A percentile compares a stretch with the other conserved stretches of the same genome.
Evolutionary conservation across 2,113 vertebrate genomes (phyloP).

Genomic region (Benitochromis conjunctus): DNA sequence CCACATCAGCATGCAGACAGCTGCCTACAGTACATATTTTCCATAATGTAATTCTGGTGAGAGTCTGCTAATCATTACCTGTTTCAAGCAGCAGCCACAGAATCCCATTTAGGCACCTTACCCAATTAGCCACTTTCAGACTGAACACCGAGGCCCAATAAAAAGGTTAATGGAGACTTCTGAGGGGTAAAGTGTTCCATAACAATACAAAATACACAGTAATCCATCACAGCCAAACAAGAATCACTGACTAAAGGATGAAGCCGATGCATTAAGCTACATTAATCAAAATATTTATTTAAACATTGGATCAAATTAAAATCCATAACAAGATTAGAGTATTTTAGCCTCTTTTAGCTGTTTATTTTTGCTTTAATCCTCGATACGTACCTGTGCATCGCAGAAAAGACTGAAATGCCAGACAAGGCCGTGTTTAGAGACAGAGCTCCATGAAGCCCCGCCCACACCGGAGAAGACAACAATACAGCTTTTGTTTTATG

Average conservation of each 20-base stretch:
- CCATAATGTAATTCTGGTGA: neutral
- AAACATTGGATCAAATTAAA: neutral
- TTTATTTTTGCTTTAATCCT: neutral
- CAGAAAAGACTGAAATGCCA: neutral
- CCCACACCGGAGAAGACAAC: neutral
- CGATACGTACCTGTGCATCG: neutral
- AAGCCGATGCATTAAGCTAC: neutral
- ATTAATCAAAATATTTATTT: neutral
- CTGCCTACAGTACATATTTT: neutral
- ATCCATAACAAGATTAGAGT: neutral
- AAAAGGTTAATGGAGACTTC: neutral
- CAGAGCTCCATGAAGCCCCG: neutral
- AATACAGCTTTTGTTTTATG: neutral
- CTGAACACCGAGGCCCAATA: neutral
- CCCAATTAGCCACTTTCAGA: conserved; percentile 5
- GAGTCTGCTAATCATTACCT: neutral
- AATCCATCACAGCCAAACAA: neutral
- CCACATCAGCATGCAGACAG: neutral
- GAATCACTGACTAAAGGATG: neutral
- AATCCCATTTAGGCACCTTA: neutral
- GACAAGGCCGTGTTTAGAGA: neutral
- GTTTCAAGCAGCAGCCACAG: neutral
- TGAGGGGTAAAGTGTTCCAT: neutral
- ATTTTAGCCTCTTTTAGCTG: neutral
- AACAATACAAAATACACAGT: neutral